Conservation (phyloP, 2,888 invertebrate genomes). For the Thera obeliscata region DNA sequence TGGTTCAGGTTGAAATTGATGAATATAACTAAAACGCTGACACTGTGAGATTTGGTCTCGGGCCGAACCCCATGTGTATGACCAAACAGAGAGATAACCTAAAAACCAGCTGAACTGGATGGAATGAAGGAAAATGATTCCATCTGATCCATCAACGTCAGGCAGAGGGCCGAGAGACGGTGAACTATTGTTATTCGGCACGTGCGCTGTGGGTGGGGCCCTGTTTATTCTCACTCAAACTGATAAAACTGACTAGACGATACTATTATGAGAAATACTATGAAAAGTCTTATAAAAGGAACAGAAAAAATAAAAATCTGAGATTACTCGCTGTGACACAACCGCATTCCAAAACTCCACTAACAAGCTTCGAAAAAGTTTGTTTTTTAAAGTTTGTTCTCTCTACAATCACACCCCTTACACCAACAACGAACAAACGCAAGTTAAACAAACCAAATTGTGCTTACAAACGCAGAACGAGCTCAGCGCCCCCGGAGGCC, state of each 20-base stretch:
- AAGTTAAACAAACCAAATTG: constrained; percentile 12
- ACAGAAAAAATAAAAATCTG: too few species aligned
- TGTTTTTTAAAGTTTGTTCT: constrained; percentile 1
- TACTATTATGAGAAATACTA: not conserved
- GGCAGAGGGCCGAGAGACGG: not conserved
- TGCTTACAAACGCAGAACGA: constrained; percentile 9
- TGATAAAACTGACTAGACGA: not conserved
- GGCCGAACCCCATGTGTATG: not conserved
- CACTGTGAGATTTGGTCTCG: too few species aligned
- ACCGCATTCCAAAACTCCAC: not conserved
- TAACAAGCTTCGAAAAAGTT: constrained; percentile 7
- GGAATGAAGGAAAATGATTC: not conserved
- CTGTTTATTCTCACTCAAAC: not conserved
- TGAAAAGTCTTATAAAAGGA: too few species aligned
- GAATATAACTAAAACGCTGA: too few species aligned
- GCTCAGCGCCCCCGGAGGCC: constrained; percentile 16
- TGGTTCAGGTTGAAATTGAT: too few species aligned
- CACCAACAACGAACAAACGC: not conserved
- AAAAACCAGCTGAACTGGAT: not conserved
- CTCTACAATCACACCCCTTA: constrained; percentile 7
- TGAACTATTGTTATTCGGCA: not conserved
- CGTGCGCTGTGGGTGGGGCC: not conserved
- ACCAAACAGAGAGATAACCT: not conserved
- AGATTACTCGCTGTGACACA: not conserved
- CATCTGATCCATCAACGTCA: constrained; percentile 3